phyloP scores from a whole-genome alignment of 1,140 invertebrate species.

The Calliphora vicina region DNA sequence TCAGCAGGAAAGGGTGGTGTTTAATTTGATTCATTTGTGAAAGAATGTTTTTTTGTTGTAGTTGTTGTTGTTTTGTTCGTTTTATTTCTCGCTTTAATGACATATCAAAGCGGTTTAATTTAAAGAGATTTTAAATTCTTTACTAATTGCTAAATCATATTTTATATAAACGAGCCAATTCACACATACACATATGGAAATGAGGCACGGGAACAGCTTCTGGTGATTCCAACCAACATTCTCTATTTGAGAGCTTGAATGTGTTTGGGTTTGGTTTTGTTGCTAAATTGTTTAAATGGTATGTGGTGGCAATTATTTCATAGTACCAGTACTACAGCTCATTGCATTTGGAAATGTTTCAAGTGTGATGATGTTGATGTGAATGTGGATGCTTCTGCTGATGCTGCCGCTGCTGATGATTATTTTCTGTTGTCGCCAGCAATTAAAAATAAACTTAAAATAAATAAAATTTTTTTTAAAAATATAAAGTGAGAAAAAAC shows the following conservation, averaged over 20 bases:
- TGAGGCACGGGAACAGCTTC: no score
- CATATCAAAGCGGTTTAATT: conserved; percentile 22
- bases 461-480: background rate
- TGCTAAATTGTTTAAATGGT: background rate
- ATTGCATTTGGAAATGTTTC: conserved; percentile 1
- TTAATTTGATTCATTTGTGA: conserved; percentile 28
- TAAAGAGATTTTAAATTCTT: conserved; percentile 19
- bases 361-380: background rate
- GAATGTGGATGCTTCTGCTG: no score
- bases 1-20: conserved; percentile 17
- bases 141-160: conserved; percentile 33
- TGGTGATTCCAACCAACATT: no score
- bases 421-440: conserved; percentile 17
- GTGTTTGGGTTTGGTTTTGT: no score
- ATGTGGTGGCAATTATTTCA: conserved; percentile 26
- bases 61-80: no score
- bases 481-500: background rate
- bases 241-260: no score
- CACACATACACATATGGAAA: background rate
- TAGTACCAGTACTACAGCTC: background rate
- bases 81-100: conserved; percentile 12
- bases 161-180: conserved; percentile 7
- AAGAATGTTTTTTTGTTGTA: no score
- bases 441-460: conserved; percentile 29
- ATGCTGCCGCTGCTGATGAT: background rate